A percentile compares a stretch with the other conserved stretches of the same genome.
Conservation (phyloP, 2,113 vertebrate species). For the Sakesphorus luctuosus region DNA sequence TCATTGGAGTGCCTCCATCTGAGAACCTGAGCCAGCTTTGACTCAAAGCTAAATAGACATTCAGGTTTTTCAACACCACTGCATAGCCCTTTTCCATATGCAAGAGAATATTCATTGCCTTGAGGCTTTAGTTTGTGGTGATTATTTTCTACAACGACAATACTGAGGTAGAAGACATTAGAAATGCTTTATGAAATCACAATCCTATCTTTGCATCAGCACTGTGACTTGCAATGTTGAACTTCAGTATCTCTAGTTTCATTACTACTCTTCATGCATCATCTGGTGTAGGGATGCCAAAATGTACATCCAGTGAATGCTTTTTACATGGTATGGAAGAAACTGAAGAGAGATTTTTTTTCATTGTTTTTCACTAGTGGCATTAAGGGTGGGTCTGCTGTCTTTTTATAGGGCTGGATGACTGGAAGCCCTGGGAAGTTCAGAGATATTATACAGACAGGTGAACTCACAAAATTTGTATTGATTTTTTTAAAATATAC, state of each 20-base stretch:
- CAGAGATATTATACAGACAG: background rate
- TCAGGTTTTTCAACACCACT: slow-evolving; percentile 13
- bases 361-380: background rate
- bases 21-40: slow-evolving; percentile 18
- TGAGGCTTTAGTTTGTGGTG: background rate
- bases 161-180: background rate
- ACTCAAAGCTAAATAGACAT: background rate
- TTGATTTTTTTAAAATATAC: background rate
- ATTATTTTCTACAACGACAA: background rate
- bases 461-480: background rate
- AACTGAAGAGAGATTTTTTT: background rate
- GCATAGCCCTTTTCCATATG: background rate
- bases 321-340: background rate
- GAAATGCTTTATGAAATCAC: background rate
- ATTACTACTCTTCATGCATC: background rate
- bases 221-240: background rate
- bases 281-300: background rate
- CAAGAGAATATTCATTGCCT: background rate
- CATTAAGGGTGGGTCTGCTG: background rate
- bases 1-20: background rate
- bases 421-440: background rate
- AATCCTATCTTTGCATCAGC: background rate
- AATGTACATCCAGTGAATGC: background rate
- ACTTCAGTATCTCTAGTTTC: background rate
- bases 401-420: background rate